Conservation (phyloP, 2,113 vertebrate genomes). For the Oceanodroma tethys region DNA sequence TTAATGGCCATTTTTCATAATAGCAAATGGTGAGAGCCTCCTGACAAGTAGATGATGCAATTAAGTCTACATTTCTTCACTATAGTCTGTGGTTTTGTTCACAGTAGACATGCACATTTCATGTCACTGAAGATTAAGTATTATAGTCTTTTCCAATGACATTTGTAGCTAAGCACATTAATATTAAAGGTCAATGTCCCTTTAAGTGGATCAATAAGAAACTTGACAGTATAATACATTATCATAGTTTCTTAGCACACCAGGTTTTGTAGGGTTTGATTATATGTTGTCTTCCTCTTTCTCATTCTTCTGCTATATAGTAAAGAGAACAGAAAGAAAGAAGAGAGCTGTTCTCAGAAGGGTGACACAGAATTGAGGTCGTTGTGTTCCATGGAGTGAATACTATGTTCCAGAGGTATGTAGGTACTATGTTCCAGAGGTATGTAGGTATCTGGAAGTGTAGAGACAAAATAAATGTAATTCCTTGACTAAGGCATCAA, state of each 20-base stretch:
- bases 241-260: neutral
- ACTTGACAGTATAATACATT: neutral
- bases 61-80: conserved; percentile 8
- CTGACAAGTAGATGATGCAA: conserved; percentile 17
- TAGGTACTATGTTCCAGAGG: neutral
- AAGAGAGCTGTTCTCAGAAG: neutral
- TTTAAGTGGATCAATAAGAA: conserved; percentile 44
- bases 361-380: neutral
- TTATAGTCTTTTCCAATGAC: conserved; percentile 12
- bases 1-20: conserved; percentile 17
- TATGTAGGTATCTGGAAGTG: neutral
- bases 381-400: neutral
- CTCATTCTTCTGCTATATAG: neutral
- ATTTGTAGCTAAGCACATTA: conserved; percentile 40
- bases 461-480: neutral
- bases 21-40: neutral
- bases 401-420: neutral
- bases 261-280: neutral
- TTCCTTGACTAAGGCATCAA: neutral
- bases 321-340: neutral
- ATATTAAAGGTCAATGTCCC: conserved; percentile 42
- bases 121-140: conserved; percentile 29
- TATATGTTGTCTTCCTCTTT: neutral
- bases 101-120: neutral
- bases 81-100: neutral